Conservation (phyloP, 1,140 invertebrate species). For the Drosophila nannoptera region DNA sequence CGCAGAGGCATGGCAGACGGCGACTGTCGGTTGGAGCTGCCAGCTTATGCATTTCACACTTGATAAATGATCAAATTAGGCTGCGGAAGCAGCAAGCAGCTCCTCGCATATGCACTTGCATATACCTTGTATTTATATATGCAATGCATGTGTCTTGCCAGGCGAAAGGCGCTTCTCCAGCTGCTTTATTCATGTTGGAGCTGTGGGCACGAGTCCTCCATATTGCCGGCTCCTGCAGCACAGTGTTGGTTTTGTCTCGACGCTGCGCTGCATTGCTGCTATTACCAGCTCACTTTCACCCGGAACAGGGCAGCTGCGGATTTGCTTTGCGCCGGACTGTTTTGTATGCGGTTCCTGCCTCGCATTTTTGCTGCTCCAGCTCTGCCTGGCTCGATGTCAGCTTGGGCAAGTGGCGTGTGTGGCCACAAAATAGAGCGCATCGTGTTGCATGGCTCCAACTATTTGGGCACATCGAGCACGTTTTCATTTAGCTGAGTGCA, state of each 20-base stretch:
- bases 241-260: conserved; percentile 50
- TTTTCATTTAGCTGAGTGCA: conserved; percentile 78
- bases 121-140: neutral
- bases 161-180: conserved; percentile 39
- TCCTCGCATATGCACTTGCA: conserved; percentile 25
- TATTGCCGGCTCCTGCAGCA: conserved; percentile 38
- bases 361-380: conserved; percentile 39
- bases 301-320: conserved; percentile 1
- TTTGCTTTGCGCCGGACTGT: conserved; percentile 34
- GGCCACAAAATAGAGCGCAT: conserved; percentile 64
- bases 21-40: conserved; percentile 21
- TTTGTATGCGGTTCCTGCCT: conserved; percentile 65
- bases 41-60: conserved; percentile 69
- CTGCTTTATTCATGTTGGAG: conserved; percentile 36
- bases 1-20: conserved; percentile 10
- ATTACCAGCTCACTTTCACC: conserved; percentile 18
- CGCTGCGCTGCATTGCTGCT: conserved; percentile 47
- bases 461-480: conserved; percentile 72
- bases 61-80: conserved; percentile 78
- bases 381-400: conserved; percentile 48
- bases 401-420: conserved; percentile 15
- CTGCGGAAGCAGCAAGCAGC: conserved; percentile 47
- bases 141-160: neutral
- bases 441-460: conserved; percentile 64
- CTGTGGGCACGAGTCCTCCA: conserved; percentile 16